These are phyloP conservation scores for Hyperoplus immaculatus DNA, from an alignment of 2,797 vertebrate genomes.

Conservation along the genomic window DNA sequence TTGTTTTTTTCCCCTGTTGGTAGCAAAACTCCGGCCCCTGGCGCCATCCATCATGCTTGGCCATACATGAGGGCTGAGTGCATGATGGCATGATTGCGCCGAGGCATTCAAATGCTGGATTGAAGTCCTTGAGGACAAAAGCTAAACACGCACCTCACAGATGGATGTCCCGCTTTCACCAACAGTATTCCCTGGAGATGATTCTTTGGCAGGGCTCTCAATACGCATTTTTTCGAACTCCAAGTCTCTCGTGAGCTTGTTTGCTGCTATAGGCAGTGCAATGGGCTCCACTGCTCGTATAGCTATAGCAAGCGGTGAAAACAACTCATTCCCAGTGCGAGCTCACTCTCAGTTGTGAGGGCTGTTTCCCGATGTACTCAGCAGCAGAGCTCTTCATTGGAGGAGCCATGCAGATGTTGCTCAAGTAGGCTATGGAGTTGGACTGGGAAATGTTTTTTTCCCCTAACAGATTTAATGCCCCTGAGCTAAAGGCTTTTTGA, in stretches of 20 bases:
- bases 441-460: constrained; percentile 22
- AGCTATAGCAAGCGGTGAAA: constrained; percentile 41
- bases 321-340: constrained; percentile 37
- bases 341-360: constrained; percentile 46
- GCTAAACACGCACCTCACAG: constrained; percentile 40
- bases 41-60: constrained; percentile 69
- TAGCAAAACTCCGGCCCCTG: constrained; percentile 43
- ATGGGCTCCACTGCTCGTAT: constrained; percentile 39
- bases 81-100: constrained; percentile 13
- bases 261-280: constrained; percentile 28
- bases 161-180: constrained; percentile 47
- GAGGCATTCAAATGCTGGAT: constrained; percentile 51
- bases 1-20: constrained; percentile 62
- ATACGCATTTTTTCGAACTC: constrained; percentile 32
- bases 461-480: constrained; percentile 41
- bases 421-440: constrained; percentile 21
- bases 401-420: constrained; percentile 38
- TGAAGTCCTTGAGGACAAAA: constrained; percentile 62
- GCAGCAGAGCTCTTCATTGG: constrained; percentile 41
- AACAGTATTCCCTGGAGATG: constrained; percentile 48
- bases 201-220: constrained; percentile 37
- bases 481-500: constrained; percentile 46
- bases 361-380: constrained; percentile 37
- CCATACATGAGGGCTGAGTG: constrained; percentile 45
- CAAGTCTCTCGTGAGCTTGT: constrained; percentile 55